Evolutionary conservation across 2,113 vertebrate genomes (phyloP), one percentile per base, ranked within the genome.

Genomic region (Sisor rabdophorus): DNA sequence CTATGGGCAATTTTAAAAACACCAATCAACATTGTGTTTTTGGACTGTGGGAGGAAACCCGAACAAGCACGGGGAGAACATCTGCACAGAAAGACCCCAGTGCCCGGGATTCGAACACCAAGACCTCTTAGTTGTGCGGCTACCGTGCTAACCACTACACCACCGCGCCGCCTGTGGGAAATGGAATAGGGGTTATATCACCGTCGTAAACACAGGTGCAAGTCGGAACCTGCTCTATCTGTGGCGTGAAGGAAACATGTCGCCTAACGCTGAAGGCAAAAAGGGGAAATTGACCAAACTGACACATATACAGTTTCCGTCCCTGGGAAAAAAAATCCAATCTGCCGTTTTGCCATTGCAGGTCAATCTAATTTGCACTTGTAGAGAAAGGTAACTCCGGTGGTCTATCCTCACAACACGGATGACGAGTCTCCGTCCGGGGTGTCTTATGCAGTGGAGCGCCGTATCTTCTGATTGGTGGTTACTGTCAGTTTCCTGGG

Each of bases 111-210:
- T n/a, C n/a, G n/a, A n/a, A n/a, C n/a, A n/a, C n/a, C n/a, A n/a
- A n/a, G n/a, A n/a, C n/a, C n/a, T n/a, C n/a, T n/a, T n/a, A n/a
- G n/a, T n/a, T n/a, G n/a, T n/a, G n/a, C n/a, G n/a, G n/a, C n/a
- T n/a, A n/a, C n/a, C n/a, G n/a, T n/a, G n/a, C n/a, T n/a, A n/a
- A n/a, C n/a, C n/a, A n/a, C n/a, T n/a, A n/a, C n/a, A n/a, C n/a
- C n/a, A n/a, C n/a, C n/a, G n/a, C n/a, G n/a, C n/a, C n/a, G n/a
- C 6, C 3, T 36, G 17, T 54, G 71, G 58, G 67, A 55, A 76
- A 72, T 22, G 36, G 58, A 84, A 84, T 85, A 79, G 70, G 3
- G 78, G 79, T 82, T 79, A 73, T 55, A 81, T 81, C 79, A 30
- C 55, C 53, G 52, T 75, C 12, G 63, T 75, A 83, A 84, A 77